Evolutionary conservation across 2,113 vertebrate species (phyloP).

Genomic region (Labeo catla): DNA sequence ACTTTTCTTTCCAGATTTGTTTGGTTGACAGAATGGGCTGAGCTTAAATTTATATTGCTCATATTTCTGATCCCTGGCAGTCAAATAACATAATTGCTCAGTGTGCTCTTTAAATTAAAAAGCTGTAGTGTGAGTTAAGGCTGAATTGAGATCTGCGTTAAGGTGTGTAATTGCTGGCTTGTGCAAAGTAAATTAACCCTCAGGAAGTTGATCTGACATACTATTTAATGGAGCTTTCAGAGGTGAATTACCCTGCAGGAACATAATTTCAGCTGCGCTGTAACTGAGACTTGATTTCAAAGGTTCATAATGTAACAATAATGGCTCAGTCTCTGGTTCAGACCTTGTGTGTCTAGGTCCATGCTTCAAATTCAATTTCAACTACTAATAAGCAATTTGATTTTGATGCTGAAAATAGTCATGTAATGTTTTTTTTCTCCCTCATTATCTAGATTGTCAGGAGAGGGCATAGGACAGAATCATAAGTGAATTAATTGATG

Average conservation of each 20-base stretch:
- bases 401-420: constrained; percentile 4
- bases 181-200: constrained; percentile 35
- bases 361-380: constrained; percentile 26
- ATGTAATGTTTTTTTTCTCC: not conserved
- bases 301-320: constrained; percentile 34
- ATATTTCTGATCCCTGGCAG: constrained; percentile 54
- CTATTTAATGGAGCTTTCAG: constrained; percentile 1
- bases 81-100: constrained; percentile 43
- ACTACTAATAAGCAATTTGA: constrained; percentile 17
- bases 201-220: constrained; percentile 33
- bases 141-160: constrained; percentile 29
- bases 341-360: not conserved
- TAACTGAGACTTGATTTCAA: constrained; percentile 40
- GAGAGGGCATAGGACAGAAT: not conserved
- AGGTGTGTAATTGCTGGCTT: constrained; percentile 28
- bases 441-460: constrained; percentile 1
- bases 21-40: constrained; percentile 49
- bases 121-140: constrained; percentile 43
- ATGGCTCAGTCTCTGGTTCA: constrained; percentile 12
- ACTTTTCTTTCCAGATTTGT: not conserved
- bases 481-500: constrained; percentile 5
- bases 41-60: constrained; percentile 41
- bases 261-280: constrained; percentile 8
- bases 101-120: constrained; percentile 57
- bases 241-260: constrained; percentile 34